phyloP scores from a whole-genome alignment of 1,140 invertebrate genomes.

The Drosophila sulfurigaster region DNA sequence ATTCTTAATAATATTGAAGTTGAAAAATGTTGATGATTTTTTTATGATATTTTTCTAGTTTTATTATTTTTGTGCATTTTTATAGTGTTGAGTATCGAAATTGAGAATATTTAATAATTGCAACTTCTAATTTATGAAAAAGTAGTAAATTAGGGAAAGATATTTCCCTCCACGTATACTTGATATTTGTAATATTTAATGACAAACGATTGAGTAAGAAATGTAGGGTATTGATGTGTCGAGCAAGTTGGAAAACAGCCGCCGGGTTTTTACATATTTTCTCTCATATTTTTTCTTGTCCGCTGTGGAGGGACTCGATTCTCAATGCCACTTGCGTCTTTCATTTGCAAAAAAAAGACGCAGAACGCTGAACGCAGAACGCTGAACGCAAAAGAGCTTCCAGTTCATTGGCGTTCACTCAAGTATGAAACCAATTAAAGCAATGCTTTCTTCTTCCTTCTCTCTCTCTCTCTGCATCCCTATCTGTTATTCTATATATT shows the following conservation, averaged over 20 bases:
- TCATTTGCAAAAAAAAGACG: slow-evolving; percentile 32
- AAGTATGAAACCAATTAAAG: slow-evolving; percentile 40
- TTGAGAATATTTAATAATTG: no score
- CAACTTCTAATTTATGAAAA: no score
- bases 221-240: neutral
- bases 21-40: no score
- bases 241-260: neutral
- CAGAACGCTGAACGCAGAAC: slow-evolving; percentile 11
- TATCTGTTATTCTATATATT: neutral
- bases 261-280: slow-evolving; percentile 1
- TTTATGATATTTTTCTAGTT: no score
- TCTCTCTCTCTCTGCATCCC: neutral
- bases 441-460: slow-evolving; percentile 7
- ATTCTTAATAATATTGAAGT: no score
- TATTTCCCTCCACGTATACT: no score
- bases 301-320: slow-evolving; percentile 13
- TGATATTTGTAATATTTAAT: no score
- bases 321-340: slow-evolving; percentile 29
- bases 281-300: slow-evolving; percentile 3
- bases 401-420: slow-evolving; percentile 44
- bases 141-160: no score
- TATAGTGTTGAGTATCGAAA: no score
- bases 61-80: no score
- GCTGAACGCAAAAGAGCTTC: slow-evolving; percentile 32
- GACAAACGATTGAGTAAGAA: no score